Percentiles rank a stretch among this genome's conserved stretches.
These are phyloP conservation scores for Plusia festucae DNA, from an alignment of 2,888 invertebrate genomes.

Conservation along the genomic window DNA sequence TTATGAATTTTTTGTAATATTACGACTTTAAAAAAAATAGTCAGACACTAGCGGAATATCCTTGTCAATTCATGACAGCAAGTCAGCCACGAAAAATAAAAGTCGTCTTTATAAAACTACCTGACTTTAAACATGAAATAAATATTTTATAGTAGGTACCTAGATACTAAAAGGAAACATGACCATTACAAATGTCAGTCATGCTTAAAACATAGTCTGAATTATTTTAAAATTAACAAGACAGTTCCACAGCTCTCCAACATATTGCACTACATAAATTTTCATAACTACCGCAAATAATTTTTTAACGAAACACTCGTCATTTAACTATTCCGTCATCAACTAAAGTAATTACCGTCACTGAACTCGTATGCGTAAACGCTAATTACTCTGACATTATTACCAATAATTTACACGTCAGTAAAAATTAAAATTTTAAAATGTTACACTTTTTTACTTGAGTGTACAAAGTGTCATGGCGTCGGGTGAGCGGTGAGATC, in stretches of 20 bases:
- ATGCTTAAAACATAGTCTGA: not conserved
- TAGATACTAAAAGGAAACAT: no score
- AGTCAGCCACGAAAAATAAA: not conserved
- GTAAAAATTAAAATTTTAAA: slow-evolving; percentile 61
- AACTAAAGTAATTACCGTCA: slow-evolving; percentile 44
- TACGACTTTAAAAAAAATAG: no score
- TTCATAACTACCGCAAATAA: slow-evolving; percentile 23
- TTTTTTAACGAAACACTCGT: slow-evolving; percentile 36
- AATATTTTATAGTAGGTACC: not conserved
- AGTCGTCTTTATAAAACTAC: not conserved
- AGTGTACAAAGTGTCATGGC: slow-evolving; percentile 69
- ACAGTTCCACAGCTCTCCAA: slow-evolving; percentile 11
- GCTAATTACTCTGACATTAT: slow-evolving; percentile 56
- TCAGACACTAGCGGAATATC: not conserved
- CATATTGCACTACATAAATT: slow-evolving; percentile 34
- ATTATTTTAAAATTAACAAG: slow-evolving; percentile 31
- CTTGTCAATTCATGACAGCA: not conserved
- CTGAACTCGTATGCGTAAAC: slow-evolving; percentile 24
- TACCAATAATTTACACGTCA: slow-evolving; percentile 60
- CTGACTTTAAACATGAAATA: not conserved
- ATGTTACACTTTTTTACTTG: slow-evolving; percentile 63
- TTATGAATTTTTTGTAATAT: no score
- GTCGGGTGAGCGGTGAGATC: slow-evolving; percentile 72
- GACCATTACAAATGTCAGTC: not conserved
- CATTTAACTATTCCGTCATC: slow-evolving; percentile 47